Evolutionary conservation across 2,113 vertebrate species (phyloP).

Genomic region (Salminus brasiliensis): DNA sequence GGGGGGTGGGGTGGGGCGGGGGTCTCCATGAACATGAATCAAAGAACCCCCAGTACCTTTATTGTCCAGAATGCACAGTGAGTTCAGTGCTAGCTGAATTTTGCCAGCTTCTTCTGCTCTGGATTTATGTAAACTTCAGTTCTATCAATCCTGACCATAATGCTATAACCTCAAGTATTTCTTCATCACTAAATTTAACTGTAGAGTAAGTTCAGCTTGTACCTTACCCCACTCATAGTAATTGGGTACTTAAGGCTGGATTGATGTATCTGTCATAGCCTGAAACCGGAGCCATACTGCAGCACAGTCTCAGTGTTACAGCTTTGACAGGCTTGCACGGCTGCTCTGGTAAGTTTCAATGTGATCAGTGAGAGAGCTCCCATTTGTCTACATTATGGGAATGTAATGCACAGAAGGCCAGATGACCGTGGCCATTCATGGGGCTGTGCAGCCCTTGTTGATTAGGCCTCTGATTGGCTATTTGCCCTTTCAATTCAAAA

Average conservation of each 20-base stretch:
- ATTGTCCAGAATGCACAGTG: too few species aligned
- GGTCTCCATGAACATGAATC: too few species aligned
- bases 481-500: background rate
- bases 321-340: conserved; percentile 24
- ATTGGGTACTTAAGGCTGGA: conserved; percentile 44
- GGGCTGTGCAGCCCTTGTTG: background rate
- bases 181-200: conserved; percentile 30
- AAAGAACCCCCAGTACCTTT: too few species aligned
- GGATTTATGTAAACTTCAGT: background rate
- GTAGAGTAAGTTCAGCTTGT: conserved; percentile 27
- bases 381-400: conserved; percentile 14
- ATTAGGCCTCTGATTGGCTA: background rate
- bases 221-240: conserved; percentile 40
- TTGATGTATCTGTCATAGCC: conserved; percentile 38
- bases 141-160: background rate
- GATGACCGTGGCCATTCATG: conserved; percentile 11
- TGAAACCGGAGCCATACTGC: conserved; percentile 38
- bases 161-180: conserved; percentile 5
- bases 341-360: background rate
- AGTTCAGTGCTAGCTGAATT: background rate
- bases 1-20: too few species aligned
- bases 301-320: conserved; percentile 8
- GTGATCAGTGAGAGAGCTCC: background rate
- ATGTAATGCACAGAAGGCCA: conserved; percentile 25
- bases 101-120: background rate